These are phyloP conservation scores for Pempheris klunzingeri DNA, from an alignment of 2,797 vertebrate genomes.

Conservation along the genomic window DNA sequence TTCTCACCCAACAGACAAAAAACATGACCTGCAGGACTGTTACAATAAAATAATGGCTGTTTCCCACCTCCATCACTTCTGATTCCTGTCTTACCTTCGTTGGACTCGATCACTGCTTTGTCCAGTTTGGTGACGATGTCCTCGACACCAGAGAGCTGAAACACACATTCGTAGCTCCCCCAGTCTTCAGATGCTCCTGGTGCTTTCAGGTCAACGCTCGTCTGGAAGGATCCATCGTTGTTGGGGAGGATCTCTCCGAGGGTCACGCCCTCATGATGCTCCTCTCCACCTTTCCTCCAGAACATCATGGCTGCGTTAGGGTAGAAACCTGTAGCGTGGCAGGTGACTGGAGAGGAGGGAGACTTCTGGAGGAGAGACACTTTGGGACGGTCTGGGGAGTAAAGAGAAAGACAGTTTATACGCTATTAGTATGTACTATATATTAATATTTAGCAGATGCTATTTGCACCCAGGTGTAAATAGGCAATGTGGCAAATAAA, in stretches of 20 bases:
- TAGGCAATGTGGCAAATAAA: too few relatives aligned
- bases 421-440: neutral
- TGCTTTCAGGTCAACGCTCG: slow-evolving; percentile 34
- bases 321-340: slow-evolving; percentile 75
- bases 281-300: slow-evolving; percentile 62
- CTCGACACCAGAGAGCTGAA: slow-evolving; percentile 56
- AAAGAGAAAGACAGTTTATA: neutral
- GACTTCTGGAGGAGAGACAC: slow-evolving; percentile 51
- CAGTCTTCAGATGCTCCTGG: slow-evolving; percentile 39
- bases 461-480: too few relatives aligned
- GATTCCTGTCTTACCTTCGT: slow-evolving; percentile 1
- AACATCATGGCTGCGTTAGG: slow-evolving; percentile 50
- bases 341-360: slow-evolving; percentile 51
- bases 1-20: too few relatives aligned
- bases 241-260: slow-evolving; percentile 66
- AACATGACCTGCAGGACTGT: neutral
- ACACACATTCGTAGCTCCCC: slow-evolving; percentile 65
- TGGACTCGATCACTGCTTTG: neutral
- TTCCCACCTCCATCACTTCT: neutral
- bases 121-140: slow-evolving; percentile 36
- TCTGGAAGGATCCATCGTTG: slow-evolving; percentile 76
- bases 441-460: too few relatives aligned
- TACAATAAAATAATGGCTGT: neutral
- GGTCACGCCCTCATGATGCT: slow-evolving; percentile 54
- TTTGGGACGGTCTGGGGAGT: slow-evolving; percentile 44